Conservation (phyloP, 2,888 invertebrate species). For the Epistrophella euchroma region DNA sequence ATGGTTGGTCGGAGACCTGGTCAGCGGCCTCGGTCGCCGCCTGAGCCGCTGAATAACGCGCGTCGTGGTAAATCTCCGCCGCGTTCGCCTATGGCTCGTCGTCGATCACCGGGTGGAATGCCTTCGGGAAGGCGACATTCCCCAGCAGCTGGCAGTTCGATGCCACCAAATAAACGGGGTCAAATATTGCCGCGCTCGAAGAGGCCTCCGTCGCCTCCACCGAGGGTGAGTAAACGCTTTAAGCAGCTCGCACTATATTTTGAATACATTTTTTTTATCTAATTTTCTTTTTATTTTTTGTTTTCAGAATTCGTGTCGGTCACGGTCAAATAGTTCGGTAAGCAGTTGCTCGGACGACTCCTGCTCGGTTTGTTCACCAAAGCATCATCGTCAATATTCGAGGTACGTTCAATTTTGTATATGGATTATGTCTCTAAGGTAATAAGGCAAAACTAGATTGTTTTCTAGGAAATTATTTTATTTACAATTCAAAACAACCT, state of each 20-base stretch:
- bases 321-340: constrained; percentile 90
- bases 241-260: not conserved
- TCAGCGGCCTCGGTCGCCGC: constrained; percentile 82
- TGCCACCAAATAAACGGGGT: constrained; percentile 79
- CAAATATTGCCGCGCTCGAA: constrained; percentile 83
- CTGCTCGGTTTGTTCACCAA: constrained; percentile 92
- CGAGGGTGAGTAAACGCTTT: constrained; percentile 82
- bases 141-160: constrained; percentile 77
- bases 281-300: constrained; percentile 13
- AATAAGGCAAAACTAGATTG: too few species aligned
- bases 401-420: constrained; percentile 79
- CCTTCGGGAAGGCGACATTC: constrained; percentile 80
- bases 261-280: not conserved
- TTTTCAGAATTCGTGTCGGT: constrained; percentile 84
- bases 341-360: constrained; percentile 94
- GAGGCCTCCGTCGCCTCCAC: constrained; percentile 84
- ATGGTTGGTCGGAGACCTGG: constrained; percentile 77
- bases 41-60: constrained; percentile 80
- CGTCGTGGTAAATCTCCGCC: constrained; percentile 81
- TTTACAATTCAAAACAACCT: too few species aligned
- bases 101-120: constrained; percentile 78
- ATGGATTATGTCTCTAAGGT: too few species aligned
- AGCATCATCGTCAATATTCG: constrained; percentile 82
- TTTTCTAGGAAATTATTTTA: too few species aligned
- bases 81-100: constrained; percentile 80